A percentile compares a stretch with the other conserved stretches of the same genome.
Conservation (phyloP, 2,797 vertebrate species). For the Melopsittacus undulatus region DNA sequence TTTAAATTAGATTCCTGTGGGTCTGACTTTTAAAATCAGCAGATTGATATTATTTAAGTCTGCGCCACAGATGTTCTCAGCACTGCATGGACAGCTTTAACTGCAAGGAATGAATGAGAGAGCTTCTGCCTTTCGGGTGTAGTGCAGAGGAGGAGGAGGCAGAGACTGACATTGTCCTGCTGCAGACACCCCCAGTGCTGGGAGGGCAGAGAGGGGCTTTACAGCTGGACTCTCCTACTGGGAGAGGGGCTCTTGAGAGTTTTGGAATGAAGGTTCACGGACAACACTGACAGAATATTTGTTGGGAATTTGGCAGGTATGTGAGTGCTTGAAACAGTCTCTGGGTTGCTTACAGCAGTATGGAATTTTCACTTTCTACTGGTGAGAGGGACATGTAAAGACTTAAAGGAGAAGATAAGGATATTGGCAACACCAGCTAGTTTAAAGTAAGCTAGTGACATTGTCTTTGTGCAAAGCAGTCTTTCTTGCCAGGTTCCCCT, state of each 20-base stretch:
- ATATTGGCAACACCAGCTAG: neutral
- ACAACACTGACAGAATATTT: neutral
- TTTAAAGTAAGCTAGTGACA: neutral
- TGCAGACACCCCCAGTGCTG: neutral
- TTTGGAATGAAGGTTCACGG: neutral
- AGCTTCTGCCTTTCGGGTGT: neutral
- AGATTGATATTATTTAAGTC: neutral
- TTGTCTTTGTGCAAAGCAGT: neutral
- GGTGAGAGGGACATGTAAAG: neutral
- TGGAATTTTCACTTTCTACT: neutral
- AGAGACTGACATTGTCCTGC: neutral
- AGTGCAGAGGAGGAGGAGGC: neutral
- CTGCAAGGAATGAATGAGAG: neutral
- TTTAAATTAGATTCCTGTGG: constrained; percentile 2
- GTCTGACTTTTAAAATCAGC: neutral
- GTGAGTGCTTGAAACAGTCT: neutral
- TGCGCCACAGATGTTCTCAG: constrained; percentile 2
- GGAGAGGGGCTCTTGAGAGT: neutral
- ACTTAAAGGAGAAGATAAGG: neutral
- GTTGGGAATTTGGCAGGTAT: neutral
- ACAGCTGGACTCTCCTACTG: neutral
- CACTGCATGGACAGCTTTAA: neutral
- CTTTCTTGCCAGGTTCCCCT: neutral
- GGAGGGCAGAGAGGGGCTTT: neutral
- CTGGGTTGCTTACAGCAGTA: neutral